Evolutionary conservation across 2,797 vertebrate species (phyloP), one percentile per base, ranked within the genome.

Genomic region (Leptoclinus maculatus): DNA sequence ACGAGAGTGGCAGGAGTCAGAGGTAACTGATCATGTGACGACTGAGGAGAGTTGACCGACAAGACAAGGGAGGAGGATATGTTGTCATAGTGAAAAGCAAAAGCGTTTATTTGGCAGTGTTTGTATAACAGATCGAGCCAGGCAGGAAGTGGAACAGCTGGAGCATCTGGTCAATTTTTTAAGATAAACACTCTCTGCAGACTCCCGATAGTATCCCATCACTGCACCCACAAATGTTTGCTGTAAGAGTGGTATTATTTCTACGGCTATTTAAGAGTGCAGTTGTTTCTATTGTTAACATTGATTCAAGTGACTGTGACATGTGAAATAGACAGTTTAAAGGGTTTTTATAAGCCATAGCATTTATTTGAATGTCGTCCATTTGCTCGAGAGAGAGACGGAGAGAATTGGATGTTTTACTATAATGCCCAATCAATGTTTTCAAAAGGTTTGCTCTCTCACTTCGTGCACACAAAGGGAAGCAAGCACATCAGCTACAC

Each of bases 221-320:
- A 10, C 21, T n/a, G 21, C 47, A n/a, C 9, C 19, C 47, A 49
- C 47, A 10, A 49, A 21, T n/a, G 7, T n/a, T 10, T 49, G 19
- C 10, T 19, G 43, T 6, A 19, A 19, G 43, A 49, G 8, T 49
- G 47, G 3, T n/a, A n/a, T 49, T n/a, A 49, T 49, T 10, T 9
- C 8, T 49, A 21, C 1, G 47, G 19, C 47, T n/a, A 49, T 49
- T n/a, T n/a, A 21, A 49, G 4, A 49, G 21, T n/a, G 47, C 47
- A 21, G 47, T 49, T n/a, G 47, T 21, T 47, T 43, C 41, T 47
- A 21, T 47, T n/a, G n/a, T 47, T 21, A 21, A 47, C 19, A 54
- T 38, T 23, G 66, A 38, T 79, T 58, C 17, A 54, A 72, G 47
- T 64, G 65, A 34, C 19, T 29, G 23, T 39, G n/a, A 29, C 19